phyloP scores from a whole-genome alignment of 1,140 invertebrate species.

The Lepidostoma basale region DNA sequence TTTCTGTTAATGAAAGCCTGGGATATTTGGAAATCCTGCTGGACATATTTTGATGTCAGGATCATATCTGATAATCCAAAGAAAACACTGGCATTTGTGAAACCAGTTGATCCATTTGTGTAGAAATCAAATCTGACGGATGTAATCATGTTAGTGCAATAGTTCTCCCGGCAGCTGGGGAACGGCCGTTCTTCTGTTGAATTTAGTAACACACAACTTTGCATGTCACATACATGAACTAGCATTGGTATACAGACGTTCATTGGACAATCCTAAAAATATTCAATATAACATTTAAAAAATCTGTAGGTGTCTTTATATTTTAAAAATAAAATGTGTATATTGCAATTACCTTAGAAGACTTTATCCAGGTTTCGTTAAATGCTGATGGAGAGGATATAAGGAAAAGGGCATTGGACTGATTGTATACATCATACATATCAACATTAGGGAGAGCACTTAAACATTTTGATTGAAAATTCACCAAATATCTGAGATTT shows the following conservation, averaged over 20 bases:
- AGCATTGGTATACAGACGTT: conserved; percentile 58
- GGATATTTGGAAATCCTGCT: conserved; percentile 59
- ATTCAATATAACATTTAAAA: not conserved
- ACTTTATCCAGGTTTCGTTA: conserved; percentile 39
- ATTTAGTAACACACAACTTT: conserved; percentile 47
- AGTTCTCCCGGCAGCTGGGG: conserved; percentile 42
- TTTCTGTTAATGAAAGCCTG: conserved; percentile 59
- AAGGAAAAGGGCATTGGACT: conserved; percentile 34
- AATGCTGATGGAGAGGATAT: conserved; percentile 35
- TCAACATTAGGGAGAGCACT: conserved; percentile 52
- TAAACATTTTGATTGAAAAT: conserved; percentile 51
- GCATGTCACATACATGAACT: conserved; percentile 53
- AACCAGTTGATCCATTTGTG: conserved; percentile 66
- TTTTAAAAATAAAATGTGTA: conserved; percentile 10
- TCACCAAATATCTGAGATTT: conserved; percentile 50
- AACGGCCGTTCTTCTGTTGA: conserved; percentile 40
- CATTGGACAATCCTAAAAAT: conserved; percentile 58
- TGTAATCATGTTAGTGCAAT: conserved; percentile 58
- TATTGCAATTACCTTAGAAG: conserved; percentile 17
- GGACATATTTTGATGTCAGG: conserved; percentile 49
- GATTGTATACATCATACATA: conserved; percentile 51
- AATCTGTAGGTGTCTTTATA: too few relatives aligned
- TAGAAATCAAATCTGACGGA: conserved; percentile 60
- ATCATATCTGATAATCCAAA: conserved; percentile 53
- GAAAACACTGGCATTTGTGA: conserved; percentile 55